Evolutionary conservation across 2,797 vertebrate species (phyloP).

Genomic region (Manis pentadactyla): DNA sequence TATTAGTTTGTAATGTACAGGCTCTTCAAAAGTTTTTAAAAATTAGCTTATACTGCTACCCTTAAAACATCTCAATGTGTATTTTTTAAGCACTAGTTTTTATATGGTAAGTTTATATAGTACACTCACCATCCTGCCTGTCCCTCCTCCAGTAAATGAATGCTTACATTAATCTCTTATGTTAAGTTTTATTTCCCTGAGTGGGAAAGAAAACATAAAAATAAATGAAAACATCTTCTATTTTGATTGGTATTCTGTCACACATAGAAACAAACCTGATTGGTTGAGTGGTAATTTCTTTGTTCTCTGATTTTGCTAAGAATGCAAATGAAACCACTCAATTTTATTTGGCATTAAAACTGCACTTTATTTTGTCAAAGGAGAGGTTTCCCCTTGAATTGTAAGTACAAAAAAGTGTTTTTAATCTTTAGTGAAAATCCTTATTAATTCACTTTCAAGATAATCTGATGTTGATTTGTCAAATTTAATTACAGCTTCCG

Average conservation of each 20-base stretch:
- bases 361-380: conserved; percentile 88
- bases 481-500: conserved; percentile 99
- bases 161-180: conserved; percentile 81
- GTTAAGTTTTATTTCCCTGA: conserved; percentile 84
- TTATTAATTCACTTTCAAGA: conserved; percentile 98
- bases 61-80: conserved; percentile 53
- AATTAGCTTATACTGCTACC: conserved; percentile 45
- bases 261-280: conserved; percentile 86
- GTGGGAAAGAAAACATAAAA: conserved; percentile 81
- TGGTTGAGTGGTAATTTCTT: conserved; percentile 89
- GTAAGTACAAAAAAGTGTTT: conserved; percentile 89
- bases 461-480: conserved; percentile 99
- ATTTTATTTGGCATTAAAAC: conserved; percentile 90
- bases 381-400: conserved; percentile 89
- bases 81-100: conserved; percentile 55
- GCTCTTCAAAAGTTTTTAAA: conserved; percentile 61
- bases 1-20: conserved; percentile 67
- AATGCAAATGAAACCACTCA: conserved; percentile 90
- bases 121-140: conserved; percentile 66
- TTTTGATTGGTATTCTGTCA: conserved; percentile 88
- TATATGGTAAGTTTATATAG: conserved; percentile 59
- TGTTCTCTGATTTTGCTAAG: conserved; percentile 89
- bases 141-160: conserved; percentile 70
- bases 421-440: conserved; percentile 93
- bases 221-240: conserved; percentile 87